These are phyloP conservation scores for Zelleria hepariella DNA, from an alignment of 2,888 invertebrate species.

Conservation along the genomic window DNA sequence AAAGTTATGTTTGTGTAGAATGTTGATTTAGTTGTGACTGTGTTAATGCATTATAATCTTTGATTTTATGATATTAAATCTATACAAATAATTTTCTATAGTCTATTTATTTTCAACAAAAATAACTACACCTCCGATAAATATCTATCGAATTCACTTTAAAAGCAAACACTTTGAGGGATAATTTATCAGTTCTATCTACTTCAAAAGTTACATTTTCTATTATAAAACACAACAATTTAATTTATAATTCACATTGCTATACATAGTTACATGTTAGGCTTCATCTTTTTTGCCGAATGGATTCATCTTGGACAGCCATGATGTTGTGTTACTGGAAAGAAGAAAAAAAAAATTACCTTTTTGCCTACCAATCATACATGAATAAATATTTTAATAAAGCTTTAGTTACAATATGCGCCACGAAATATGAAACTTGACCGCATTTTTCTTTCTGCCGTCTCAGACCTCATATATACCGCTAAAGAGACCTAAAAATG, in stretches of 20 bases:
- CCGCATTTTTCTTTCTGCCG: too few relatives aligned
- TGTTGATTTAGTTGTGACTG: neutral
- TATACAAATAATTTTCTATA: neutral
- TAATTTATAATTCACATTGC: constrained; percentile 19
- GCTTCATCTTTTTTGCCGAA: constrained; percentile 80
- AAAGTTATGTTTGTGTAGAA: neutral
- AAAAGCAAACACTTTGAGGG: constrained; percentile 3
- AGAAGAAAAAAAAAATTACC: constrained; percentile 17
- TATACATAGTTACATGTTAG: constrained; percentile 31
- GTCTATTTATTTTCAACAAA: neutral
- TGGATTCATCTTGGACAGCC: constrained; percentile 85
- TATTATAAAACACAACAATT: constrained; percentile 51
- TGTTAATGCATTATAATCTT: neutral
- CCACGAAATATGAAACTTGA: too few relatives aligned
- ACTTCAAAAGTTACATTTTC: constrained; percentile 43
- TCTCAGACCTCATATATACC: too few relatives aligned
- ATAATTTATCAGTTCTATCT: constrained; percentile 23
- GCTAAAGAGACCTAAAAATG: too few relatives aligned
- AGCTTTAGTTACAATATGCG: too few relatives aligned
- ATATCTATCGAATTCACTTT: neutral
- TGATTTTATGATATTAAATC: neutral
- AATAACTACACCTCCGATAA: neutral
- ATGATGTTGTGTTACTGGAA: constrained; percentile 64
- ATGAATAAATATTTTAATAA: too few relatives aligned
- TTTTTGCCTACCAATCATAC: too few relatives aligned